A percentile compares a stretch with the other conserved stretches of the same genome.
These are phyloP conservation scores for Chrysemys picta DNA, from an alignment of 2,113 vertebrate species.

Conservation along the genomic window DNA sequence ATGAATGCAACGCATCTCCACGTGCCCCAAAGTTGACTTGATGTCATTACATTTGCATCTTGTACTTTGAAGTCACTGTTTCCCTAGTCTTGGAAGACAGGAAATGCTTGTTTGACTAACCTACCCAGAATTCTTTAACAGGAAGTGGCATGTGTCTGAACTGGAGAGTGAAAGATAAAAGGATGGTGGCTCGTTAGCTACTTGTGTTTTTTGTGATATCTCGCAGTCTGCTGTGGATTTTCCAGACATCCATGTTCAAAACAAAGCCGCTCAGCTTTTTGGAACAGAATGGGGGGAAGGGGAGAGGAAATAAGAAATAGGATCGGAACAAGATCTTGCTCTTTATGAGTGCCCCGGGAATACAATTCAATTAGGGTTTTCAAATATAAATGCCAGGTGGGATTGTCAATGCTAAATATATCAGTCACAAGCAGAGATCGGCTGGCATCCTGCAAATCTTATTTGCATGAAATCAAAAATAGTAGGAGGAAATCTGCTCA, in stretches of 20 bases:
- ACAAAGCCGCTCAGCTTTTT: background rate
- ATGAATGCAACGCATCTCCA: rapidly evolving
- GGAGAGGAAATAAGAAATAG: background rate
- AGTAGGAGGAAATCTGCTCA: constrained; percentile 74
- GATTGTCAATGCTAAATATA: constrained; percentile 65
- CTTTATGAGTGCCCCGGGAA: constrained; percentile 1
- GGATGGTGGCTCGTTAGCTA: constrained; percentile 34
- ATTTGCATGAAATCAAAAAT: constrained; percentile 76
- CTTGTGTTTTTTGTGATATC: background rate
- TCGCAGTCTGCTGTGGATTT: constrained; percentile 1
- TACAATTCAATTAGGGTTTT: constrained; percentile 10
- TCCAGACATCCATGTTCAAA: background rate
- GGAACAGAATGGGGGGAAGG: background rate
- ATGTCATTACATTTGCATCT: rapidly evolving
- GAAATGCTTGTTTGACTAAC: constrained; percentile 29
- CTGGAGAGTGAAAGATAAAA: background rate
- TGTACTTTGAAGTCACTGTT: background rate
- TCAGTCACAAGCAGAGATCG: constrained; percentile 69
- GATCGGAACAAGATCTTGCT: background rate
- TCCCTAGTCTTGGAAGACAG: background rate
- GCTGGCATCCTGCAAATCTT: constrained; percentile 49
- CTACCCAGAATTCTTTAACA: constrained; percentile 11
- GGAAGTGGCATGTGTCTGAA: background rate
- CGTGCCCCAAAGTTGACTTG: background rate
- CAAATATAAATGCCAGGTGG: constrained; percentile 56